phyloP scores from a whole-genome alignment of 2,888 invertebrate species.

The Ochropacha duplaris region DNA sequence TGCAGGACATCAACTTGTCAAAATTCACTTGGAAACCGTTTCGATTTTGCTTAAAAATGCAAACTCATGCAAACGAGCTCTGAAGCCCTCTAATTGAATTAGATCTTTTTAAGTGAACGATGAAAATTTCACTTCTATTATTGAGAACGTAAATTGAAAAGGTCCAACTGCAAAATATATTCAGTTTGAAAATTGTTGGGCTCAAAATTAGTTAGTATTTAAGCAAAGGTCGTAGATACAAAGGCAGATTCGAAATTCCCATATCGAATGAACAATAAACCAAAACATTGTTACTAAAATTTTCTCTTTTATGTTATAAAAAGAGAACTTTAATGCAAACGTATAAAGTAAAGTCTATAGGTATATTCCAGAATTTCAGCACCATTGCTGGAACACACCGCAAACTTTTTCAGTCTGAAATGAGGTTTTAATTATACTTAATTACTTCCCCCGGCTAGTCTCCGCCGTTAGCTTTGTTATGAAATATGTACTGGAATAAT shows the following conservation, averaged over 20 bases:
- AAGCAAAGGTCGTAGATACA: neutral
- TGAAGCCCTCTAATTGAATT: constrained; percentile 73
- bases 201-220: neutral
- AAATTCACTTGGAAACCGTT: constrained; percentile 60
- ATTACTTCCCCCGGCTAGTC: constrained; percentile 5
- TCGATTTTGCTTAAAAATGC: constrained; percentile 75
- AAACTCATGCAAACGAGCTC: constrained; percentile 80
- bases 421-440: constrained; percentile 19
- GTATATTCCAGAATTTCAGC: neutral
- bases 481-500: constrained; percentile 13
- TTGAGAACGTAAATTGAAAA: constrained; percentile 65
- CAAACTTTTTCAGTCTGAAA: constrained; percentile 10
- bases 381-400: neutral
- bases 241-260: too few species aligned
- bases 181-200: constrained; percentile 33
- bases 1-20: constrained; percentile 64
- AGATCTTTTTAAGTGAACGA: constrained; percentile 68
- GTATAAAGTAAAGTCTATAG: neutral
- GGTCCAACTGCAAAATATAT: constrained; percentile 60
- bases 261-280: too few species aligned
- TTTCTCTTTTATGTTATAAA: neutral
- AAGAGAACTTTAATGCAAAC: neutral
- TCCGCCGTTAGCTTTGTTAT: constrained; percentile 11
- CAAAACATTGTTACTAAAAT: too few species aligned
- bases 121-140: constrained; percentile 66